Evolutionary conservation across 2,888 invertebrate genomes (phyloP), one percentile per base, ranked within the genome.

Genomic region (Ceriagrion tenellum): DNA sequence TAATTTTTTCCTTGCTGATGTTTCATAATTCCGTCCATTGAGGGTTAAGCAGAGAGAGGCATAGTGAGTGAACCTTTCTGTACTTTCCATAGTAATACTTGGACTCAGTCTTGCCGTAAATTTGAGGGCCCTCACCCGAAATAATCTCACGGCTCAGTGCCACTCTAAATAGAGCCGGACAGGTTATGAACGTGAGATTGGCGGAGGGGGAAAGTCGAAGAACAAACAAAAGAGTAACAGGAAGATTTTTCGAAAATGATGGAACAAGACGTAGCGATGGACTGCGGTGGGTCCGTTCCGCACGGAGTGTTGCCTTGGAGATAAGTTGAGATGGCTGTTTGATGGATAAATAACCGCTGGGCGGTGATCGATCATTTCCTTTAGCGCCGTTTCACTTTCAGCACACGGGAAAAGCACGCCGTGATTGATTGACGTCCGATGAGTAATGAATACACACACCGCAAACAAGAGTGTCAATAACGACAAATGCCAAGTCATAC

Each of bases 401-500:
- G 81, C 81, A 35, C 81, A 35, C 35, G 35, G 47, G 35, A 35
- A 81, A 81, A 35, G 81, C 81, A 81, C 81, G 35, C 81, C n/a
- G 16, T 81, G 81, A 81, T 81, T 81, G 81, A 81, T 81, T 35
- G 81, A 81, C 81, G 35, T 13, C 81, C 81, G 81, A 81, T 81
- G 81, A 81, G 81, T 81, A 81, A 81, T 81, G 81, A 81, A 81
- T 69, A 69, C 81, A 81, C 81, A 81, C 81, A 81, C 81, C 81
- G 35, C 81, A 81, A 81, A 81, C 81, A 81, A 81, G 74, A 81
- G 81, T 81, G 81, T 81, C 81, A 81, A 81, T 81, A 35, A 81
- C 81, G 81, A 81, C 81, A 81, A 81, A 81, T 81, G 81, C 81
- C 30, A 35, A 81, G 81, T 81, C 81, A 81, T 81, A 81, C 81